Base-by-base conservation (phyloP, 2,797 vertebrate species). In the Syndactyla subalaris region DNA sequence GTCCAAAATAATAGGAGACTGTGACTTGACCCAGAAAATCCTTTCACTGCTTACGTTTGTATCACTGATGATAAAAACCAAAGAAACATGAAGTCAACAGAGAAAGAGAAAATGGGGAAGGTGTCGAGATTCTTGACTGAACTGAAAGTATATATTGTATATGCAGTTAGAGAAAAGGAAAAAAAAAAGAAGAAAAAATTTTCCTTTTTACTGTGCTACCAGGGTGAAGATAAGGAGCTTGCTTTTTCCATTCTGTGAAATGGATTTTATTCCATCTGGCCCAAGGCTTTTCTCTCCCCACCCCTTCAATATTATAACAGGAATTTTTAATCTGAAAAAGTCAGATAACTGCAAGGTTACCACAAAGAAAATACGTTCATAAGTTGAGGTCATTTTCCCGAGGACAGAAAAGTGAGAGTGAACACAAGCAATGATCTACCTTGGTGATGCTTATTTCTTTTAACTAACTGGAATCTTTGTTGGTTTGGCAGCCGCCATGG, bases 1-100 rank as follows among this genome's bases (percentile, higher is more conserved):
- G 55, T 63, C 86, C 45, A 13, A 94, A 95, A 96, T 93, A 96
- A 92, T 74, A 85, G 91, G 63, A 81, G 63, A 32, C 84, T 86
- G 32, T 89, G 81, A 91, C 63, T 85, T 93, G 89, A 96, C 95
- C 90, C 91, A 87, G 84, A 85, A 96, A 73, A 88, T 94, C 29
- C 55, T 82, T 96, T 92, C 77, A 59, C 63, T 91, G 92, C 66
- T 63, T 92, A 79, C 74, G 59, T 73, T 93, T 87, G 54, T 71
- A 91, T 78, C 85, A 57, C 63, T 87, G 30, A 78, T 77, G 70
- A 49, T 88, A 92, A 95, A 90, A 75, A 70, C 39, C 86, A 71
- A 85, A 85, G 72, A 88, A 88, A 67, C 63, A 85, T 10, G 23
- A 46, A 79, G 59, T 67, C 88, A 89, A 65, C 24, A 88, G 63